Evolutionary conservation across 2,797 vertebrate genomes (phyloP).

Genomic region (Pogoniulus pusillus): DNA sequence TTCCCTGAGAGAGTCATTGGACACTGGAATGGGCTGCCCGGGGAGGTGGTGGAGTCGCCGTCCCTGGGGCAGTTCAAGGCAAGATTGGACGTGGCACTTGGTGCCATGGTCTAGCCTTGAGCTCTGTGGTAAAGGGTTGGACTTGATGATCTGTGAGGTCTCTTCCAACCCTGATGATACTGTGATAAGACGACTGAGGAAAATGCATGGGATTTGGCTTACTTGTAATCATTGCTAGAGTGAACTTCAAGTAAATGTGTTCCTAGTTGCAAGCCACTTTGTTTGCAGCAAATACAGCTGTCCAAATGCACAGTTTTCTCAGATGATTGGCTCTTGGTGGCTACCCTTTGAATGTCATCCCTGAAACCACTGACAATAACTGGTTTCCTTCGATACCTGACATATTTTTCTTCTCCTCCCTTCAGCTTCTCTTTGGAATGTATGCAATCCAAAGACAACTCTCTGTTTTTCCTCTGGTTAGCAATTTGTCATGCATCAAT

Average conservation of each 20-base stretch:
- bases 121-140: too few relatives aligned
- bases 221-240: background rate
- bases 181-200: too few relatives aligned
- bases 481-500: background rate
- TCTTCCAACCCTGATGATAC: too few relatives aligned
- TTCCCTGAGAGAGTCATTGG: too few relatives aligned
- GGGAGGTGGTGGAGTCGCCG: too few relatives aligned
- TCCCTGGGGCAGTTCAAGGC: too few relatives aligned
- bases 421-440: constrained; percentile 9
- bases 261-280: background rate
- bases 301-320: background rate
- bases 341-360: background rate
- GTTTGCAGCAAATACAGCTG: background rate
- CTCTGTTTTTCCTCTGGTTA: constrained; percentile 22
- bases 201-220: background rate
- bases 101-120: too few relatives aligned
- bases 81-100: too few relatives aligned
- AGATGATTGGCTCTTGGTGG: background rate
- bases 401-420: constrained; percentile 30
- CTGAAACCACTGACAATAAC: background rate
- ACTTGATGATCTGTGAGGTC: too few relatives aligned
- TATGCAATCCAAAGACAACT: background rate
- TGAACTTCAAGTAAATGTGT: background rate
- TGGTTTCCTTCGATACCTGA: constrained; percentile 27
- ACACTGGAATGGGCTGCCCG: too few relatives aligned